phyloP scores from a whole-genome alignment of 2,797 vertebrate genomes.

The Zalophus californianus region DNA sequence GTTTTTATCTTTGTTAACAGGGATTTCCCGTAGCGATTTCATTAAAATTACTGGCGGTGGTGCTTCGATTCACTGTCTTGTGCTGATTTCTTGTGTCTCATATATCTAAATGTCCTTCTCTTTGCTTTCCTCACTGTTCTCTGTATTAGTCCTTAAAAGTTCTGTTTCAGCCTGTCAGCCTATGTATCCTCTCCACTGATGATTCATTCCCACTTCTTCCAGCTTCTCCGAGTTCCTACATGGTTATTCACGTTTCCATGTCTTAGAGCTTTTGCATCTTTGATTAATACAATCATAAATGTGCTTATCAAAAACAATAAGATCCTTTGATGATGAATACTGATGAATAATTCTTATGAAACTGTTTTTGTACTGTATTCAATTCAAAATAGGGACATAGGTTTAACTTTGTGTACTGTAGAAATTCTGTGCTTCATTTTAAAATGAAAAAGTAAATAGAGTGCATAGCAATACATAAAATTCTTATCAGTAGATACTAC shows the following conservation, averaged over 20 bases:
- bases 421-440: neutral
- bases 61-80: accelerated
- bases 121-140: neutral
- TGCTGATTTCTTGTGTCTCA: neutral
- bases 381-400: neutral
- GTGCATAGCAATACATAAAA: neutral
- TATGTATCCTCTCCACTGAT: neutral
- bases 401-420: constrained; percentile 40
- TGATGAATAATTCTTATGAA: constrained; percentile 43
- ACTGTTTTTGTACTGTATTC: neutral
- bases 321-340: constrained; percentile 30
- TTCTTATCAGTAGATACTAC: neutral
- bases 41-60: neutral
- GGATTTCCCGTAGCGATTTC: neutral
- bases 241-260: neutral
- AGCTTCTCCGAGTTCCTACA: neutral
- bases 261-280: constrained; percentile 42
- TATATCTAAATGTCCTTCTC: neutral
- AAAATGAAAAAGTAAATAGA: constrained; percentile 8
- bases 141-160: neutral
- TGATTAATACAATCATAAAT: neutral
- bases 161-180: neutral
- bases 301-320: neutral
- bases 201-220: neutral
- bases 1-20: neutral